These are phyloP conservation scores for Copidosoma aretas DNA, from an alignment of 2,888 invertebrate genomes.

Conservation along the genomic window DNA sequence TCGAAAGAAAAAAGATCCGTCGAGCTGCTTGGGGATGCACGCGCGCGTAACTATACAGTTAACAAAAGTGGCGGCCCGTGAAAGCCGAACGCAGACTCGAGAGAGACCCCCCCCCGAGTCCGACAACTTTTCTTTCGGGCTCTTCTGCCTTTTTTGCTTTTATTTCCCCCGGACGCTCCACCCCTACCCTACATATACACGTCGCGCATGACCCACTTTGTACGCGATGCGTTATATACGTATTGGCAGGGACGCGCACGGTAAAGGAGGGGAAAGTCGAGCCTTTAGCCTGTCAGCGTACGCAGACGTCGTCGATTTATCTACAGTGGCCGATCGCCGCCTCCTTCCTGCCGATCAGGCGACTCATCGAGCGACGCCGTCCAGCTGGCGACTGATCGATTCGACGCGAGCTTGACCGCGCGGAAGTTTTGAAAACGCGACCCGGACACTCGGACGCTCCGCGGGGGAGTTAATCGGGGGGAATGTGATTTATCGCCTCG, in stretches of 20 bases:
- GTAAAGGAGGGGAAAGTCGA: no score
- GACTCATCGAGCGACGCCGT: conserved; percentile 11
- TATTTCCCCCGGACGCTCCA: background rate
- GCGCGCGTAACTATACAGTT: no score
- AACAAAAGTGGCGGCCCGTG: no score
- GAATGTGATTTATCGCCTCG: background rate
- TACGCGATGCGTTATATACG: conserved; percentile 19
- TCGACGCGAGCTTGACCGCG: conserved; percentile 1
- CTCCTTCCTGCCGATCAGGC: conserved; percentile 3
- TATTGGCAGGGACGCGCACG: background rate
- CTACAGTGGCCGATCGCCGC: no score
- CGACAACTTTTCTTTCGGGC: background rate
- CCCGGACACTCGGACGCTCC: background rate
- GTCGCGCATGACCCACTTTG: conserved; percentile 28
- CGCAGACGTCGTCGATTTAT: no score
- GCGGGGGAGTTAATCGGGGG: background rate
- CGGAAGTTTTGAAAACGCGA: conserved; percentile 3
- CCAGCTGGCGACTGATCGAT: no score
- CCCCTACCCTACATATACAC: background rate
- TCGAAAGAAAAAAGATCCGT: no score
- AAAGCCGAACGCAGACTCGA: no score
- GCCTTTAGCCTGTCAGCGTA: no score
- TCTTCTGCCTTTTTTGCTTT: background rate
- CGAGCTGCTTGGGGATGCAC: no score
- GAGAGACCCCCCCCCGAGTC: background rate